phyloP scores from a whole-genome alignment of 2,113 vertebrate genomes.

The Micromys minutus region DNA sequence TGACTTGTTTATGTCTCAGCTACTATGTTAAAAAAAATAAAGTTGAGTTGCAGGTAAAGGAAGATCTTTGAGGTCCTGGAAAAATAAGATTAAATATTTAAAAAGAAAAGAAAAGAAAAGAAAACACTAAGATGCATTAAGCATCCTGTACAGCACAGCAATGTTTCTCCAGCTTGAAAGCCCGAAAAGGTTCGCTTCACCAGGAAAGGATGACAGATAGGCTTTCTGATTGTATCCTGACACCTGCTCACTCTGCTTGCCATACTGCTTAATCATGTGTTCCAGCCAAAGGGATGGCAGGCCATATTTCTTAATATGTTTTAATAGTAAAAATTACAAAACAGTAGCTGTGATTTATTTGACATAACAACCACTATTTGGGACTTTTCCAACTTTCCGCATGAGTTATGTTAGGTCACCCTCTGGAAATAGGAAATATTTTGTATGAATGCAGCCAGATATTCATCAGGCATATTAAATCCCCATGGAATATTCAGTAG shows the following conservation, averaged over 20 bases:
- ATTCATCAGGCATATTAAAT: neutral
- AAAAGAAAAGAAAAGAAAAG: neutral
- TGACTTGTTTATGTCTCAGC: neutral
- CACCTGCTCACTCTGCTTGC: constrained; percentile 64
- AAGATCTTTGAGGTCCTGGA: neutral
- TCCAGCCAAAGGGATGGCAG: constrained; percentile 63
- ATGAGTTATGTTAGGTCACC: neutral
- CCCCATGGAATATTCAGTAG: neutral
- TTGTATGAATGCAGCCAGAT: constrained; percentile 11
- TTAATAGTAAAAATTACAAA: constrained; percentile 69
- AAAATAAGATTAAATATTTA: neutral
- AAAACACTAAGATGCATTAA: neutral
- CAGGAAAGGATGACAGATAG: constrained; percentile 66
- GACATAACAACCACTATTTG: constrained; percentile 57
- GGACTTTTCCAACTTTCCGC: neutral
- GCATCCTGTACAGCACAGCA: neutral
- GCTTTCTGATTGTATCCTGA: constrained; percentile 60
- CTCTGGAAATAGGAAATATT: neutral
- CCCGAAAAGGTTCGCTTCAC: constrained; percentile 47
- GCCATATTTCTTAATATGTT: constrained; percentile 62
- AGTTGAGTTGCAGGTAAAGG: neutral
- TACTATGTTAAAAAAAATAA: neutral
- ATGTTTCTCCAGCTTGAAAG: constrained; percentile 55
- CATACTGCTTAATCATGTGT: constrained; percentile 65
- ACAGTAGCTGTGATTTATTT: constrained; percentile 68